Evolutionary conservation across 35 echinoderm and acorn worm genomes (phyloP).

Genomic region (Holothuria glaberrima): DNA sequence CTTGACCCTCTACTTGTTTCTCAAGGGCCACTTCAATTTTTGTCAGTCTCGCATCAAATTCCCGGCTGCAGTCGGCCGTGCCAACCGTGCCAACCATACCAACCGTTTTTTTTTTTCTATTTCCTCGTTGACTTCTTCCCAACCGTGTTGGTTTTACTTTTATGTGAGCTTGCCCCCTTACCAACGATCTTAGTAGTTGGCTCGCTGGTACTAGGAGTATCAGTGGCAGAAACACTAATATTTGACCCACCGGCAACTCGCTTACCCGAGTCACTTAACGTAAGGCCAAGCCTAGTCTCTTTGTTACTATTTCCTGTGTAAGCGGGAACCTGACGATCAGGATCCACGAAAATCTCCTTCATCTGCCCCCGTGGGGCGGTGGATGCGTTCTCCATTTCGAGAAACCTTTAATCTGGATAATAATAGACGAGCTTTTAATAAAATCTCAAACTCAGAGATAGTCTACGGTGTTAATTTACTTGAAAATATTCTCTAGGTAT

Average conservation of each 20-base stretch:
- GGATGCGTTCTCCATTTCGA: background rate
- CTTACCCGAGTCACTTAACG: background rate
- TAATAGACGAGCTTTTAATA: background rate
- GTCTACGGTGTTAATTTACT: background rate
- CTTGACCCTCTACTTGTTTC: background rate
- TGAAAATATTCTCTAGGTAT: background rate
- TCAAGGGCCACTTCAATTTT: slow-evolving; percentile 17
- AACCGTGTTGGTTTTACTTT: slow-evolving; percentile 8
- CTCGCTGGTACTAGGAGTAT: background rate
- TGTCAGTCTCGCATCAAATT: background rate
- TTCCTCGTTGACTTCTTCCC: background rate
- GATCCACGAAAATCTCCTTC: background rate
- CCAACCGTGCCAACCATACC: background rate
- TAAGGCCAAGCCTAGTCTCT: background rate
- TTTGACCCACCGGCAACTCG: background rate
- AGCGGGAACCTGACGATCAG: background rate
- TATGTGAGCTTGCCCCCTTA: background rate
- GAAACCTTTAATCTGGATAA: background rate
- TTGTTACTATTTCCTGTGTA: background rate
- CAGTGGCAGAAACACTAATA: background rate
- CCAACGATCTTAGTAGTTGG: background rate
- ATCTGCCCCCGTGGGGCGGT: background rate
- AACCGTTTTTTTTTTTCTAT: no score
- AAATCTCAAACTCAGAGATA: background rate
- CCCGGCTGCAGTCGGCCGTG: background rate